Evolutionary conservation across 2,888 invertebrate genomes (phyloP), one percentile per base, ranked within the genome.

Genomic region (Cantharis rustica): DNA sequence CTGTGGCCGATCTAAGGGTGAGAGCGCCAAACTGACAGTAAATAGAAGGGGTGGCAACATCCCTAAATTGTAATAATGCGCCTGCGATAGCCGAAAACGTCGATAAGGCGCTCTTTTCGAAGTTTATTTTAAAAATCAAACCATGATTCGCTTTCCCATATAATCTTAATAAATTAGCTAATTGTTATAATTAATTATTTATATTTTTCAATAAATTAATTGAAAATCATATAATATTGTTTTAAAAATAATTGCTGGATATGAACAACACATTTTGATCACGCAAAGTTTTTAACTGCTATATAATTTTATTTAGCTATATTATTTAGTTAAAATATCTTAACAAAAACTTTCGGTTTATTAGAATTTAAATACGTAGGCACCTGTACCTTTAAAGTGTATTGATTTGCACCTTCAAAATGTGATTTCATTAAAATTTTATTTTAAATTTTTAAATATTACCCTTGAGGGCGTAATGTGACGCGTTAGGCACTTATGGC

Each of bases 11-110:
- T 80, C 78, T 79, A 78, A 80, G 79, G 80, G 78, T 79, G 80
- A 80, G 80, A 80, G 81, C 81, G 81, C 81, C 81, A 81, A 81
- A 81, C 81, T 81, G 81, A 80, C 81, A 81, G 81, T 80, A 81
- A 81, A 80, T 81, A 80, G 75, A 75, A 80, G 79, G 81, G 81
- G 81, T 81, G 83, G 82, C 78, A 81, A 83, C 82, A 76, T 80
- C 77, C 76, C 76, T 68, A 68, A 77, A 76, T 64, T 72, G 72
- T 66, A 75, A 73, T 63, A 73, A 70, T 78, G 81, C 81, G 81
- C 80, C 62, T 76, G 81, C 76, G 80, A 77, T 75, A 26, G 64
- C 75, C 75, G 72, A 76, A 81, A 80, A 81, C 76, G 83, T 83
- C 83, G 82, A 83, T 82, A 81, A 75, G 72, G 81, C 80, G 83